These are phyloP conservation scores for Falco berigora DNA, from an alignment of 2,797 vertebrate genomes.

Conservation along the genomic window DNA sequence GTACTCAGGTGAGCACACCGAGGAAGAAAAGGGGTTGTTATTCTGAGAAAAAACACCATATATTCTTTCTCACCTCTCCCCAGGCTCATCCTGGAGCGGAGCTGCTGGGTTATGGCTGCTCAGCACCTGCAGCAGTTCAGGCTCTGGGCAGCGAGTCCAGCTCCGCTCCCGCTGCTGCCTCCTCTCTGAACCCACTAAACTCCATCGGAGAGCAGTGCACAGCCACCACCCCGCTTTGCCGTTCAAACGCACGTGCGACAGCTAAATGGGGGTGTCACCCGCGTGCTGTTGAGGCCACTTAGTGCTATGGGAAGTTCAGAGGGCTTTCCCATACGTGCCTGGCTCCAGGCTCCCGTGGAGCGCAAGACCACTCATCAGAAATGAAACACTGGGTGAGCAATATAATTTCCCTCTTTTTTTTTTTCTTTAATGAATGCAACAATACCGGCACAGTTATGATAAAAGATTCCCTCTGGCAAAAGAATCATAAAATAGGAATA, in stretches of 20 bases:
- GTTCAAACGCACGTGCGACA: accelerated
- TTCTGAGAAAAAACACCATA: accelerated
- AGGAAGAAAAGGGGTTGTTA: not conserved
- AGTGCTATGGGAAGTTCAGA: not conserved
- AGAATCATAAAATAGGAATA: not conserved
- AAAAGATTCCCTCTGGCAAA: not conserved
- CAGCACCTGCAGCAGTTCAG: accelerated
- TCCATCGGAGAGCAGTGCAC: not conserved
- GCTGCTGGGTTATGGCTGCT: not conserved
- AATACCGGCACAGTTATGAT: not conserved
- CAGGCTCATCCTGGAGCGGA: not conserved
- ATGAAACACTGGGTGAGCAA: not conserved
- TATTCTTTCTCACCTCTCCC: not conserved
- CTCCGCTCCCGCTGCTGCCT: not conserved
- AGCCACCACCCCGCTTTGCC: not conserved
- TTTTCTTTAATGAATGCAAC: not conserved
- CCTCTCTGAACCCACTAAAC: not conserved
- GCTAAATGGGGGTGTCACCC: not conserved
- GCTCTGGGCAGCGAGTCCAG: accelerated
- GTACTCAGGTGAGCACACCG: not conserved
- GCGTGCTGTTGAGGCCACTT: accelerated
- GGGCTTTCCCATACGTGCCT: accelerated
- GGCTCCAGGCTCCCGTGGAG: accelerated
- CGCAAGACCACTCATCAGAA: not conserved
- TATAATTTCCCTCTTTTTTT: not conserved